Evolutionary conservation across 2,113 vertebrate species (phyloP).

Genomic region (Promerops cafer): DNA sequence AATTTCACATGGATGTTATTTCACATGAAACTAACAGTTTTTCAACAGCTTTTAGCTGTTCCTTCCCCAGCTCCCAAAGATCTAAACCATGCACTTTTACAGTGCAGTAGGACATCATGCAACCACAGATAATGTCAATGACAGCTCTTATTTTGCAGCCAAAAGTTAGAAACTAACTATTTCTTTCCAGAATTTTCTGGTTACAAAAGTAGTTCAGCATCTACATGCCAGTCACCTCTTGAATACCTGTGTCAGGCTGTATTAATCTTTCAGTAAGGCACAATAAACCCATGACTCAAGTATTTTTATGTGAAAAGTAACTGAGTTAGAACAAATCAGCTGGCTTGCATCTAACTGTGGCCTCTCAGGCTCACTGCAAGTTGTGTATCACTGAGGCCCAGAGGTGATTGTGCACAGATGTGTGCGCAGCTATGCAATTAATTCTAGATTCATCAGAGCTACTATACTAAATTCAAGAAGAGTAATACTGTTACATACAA

Average conservation of each 20-base stretch:
- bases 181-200: neutral
- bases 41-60: neutral
- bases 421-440: neutral
- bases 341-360: neutral
- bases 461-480: neutral
- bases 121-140: neutral
- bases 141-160: neutral
- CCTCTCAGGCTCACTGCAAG: neutral
- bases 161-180: neutral
- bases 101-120: neutral
- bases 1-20: neutral
- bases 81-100: neutral
- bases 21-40: neutral
- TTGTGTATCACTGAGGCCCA: neutral
- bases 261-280: neutral
- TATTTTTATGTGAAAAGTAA: neutral
- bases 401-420: neutral
- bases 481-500: slow-evolving; percentile 65
- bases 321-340: neutral
- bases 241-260: neutral
- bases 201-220: neutral
- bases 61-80: neutral
- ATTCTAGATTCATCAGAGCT: neutral
- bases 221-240: neutral
- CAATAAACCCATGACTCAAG: neutral